phyloP scores from a whole-genome alignment of 2,888 invertebrate species.

The Nephrotoma appendiculata region DNA sequence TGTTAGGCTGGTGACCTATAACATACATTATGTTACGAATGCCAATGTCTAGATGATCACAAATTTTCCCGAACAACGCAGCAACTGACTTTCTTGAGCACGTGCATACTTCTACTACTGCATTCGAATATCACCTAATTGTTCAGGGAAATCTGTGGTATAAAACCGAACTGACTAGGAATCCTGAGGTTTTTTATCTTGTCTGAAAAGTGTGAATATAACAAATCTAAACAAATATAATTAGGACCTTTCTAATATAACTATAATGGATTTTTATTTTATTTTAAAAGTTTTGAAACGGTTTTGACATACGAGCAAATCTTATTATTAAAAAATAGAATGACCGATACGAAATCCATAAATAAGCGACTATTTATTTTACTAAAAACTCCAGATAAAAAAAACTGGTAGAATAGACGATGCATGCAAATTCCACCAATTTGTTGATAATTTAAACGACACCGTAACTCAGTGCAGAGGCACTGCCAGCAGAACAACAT shows the following conservation, averaged over 20 bases:
- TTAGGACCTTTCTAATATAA: not conserved
- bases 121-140: no score
- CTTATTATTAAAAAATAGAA: not conserved
- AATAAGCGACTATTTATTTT: not conserved
- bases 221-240: no score
- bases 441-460: not conserved
- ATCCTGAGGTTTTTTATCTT: no score
- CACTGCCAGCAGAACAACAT: not conserved
- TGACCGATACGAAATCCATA: not conserved
- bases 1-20: no score
- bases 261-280: not conserved
- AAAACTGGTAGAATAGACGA: not conserved
- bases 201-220: no score
- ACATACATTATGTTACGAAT: no score
- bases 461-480: not conserved
- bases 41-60: no score
- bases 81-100: no score
- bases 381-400: not conserved
- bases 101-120: no score
- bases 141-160: no score
- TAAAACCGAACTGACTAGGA: no score
- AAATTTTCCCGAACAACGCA: no score
- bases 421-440: not conserved
- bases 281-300: not conserved
- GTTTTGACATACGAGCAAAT: not conserved